These are phyloP conservation scores for Alitta virens DNA, from an alignment of 2,888 invertebrate species.

Conservation along the genomic window DNA sequence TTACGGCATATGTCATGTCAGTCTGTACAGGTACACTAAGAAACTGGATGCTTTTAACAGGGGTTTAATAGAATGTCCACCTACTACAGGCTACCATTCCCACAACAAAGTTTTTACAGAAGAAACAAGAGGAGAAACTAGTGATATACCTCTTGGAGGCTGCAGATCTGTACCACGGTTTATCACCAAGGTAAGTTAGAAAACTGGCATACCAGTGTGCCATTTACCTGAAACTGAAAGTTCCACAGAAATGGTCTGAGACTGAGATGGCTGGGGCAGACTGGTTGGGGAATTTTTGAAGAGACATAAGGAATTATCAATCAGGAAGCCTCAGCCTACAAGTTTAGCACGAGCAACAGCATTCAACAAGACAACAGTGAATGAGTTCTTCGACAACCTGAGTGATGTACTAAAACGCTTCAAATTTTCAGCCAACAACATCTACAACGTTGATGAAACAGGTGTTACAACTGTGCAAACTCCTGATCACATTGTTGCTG, in stretches of 20 bases:
- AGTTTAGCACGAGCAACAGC: conserved; percentile 23
- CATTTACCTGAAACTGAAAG: background rate
- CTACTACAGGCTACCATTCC: too few relatives aligned
- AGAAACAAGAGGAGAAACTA: background rate
- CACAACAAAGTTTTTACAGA: too few relatives aligned
- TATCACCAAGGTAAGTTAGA: conserved; percentile 15
- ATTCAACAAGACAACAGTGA: conserved; percentile 26
- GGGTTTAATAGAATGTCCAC: too few relatives aligned
- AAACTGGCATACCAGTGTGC: conserved; percentile 27
- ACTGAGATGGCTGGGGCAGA: conserved; percentile 26
- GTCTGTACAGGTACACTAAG: too few relatives aligned
- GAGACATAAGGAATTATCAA: conserved; percentile 19
- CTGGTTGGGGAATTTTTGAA: conserved; percentile 26
- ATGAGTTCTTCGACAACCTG: conserved; percentile 20
- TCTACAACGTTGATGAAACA: conserved; percentile 13
- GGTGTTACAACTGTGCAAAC: conserved; percentile 19
- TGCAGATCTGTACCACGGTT: conserved; percentile 24
- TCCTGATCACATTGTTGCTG: conserved; percentile 10
- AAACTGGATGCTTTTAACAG: too few relatives aligned
- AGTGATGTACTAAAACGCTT: conserved; percentile 31
- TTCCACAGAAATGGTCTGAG: conserved; percentile 25
- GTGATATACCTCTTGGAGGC: conserved; percentile 3
- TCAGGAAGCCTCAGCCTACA: conserved; percentile 28
- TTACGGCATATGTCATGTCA: too few relatives aligned
- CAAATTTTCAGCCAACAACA: background rate